Conservation (phyloP, 2,113 vertebrate genomes). For the Chloroceryle aenea region DNA sequence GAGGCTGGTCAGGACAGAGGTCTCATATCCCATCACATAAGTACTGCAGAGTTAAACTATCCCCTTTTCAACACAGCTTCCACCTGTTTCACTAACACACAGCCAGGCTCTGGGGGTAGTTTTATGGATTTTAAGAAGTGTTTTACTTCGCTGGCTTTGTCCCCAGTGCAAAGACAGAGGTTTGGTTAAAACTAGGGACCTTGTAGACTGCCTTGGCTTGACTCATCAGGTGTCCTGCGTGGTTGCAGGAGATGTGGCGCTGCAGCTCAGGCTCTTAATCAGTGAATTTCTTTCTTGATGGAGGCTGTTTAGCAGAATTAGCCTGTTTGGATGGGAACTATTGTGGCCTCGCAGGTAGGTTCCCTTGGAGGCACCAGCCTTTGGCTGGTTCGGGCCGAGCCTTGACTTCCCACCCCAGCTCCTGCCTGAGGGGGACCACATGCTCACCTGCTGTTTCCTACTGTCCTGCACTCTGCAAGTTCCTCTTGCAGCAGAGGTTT, state of each 20-base stretch:
- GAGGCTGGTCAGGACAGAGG: background rate
- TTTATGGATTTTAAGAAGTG: background rate
- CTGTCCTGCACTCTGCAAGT: accelerated
- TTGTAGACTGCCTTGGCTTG: background rate
- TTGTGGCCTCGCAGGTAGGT: background rate
- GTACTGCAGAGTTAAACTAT: background rate
- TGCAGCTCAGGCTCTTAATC: background rate
- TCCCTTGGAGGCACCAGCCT: background rate
- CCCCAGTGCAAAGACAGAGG: background rate
- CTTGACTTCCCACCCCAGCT: background rate
- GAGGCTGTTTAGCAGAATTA: background rate
- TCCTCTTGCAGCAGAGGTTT: background rate
- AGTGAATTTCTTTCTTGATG: background rate
- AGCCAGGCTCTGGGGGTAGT: background rate
- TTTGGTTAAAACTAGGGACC: background rate
- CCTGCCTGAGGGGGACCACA: background rate
- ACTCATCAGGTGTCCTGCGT: background rate
- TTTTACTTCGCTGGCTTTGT: background rate
- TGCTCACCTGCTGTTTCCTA: background rate
- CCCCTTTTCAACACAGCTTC: background rate
- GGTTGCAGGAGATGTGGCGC: background rate
- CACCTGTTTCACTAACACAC: background rate
- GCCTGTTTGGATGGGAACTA: background rate
- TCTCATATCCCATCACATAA: background rate
- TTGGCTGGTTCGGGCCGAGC: background rate